A percentile compares a stretch with the other conserved stretches of the same genome.
Conservation (phyloP, 2,888 invertebrate genomes). For the Apodemia zela region DNA sequence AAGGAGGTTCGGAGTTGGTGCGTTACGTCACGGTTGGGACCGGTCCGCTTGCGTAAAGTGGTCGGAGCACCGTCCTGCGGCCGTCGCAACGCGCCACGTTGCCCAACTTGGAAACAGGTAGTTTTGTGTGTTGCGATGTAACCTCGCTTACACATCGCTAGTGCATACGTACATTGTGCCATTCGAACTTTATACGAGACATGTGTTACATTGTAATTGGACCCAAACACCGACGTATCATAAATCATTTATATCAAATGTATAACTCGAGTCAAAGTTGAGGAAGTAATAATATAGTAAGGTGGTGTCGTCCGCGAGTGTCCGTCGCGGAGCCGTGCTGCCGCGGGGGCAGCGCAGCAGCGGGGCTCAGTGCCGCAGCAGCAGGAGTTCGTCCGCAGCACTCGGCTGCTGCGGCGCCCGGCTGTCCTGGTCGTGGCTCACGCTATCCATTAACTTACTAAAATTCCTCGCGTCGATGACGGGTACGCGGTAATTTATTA, state of each 20-base stretch:
- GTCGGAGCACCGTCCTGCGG: conserved; percentile 13
- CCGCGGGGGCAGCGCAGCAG: background rate
- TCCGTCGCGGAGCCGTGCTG: background rate
- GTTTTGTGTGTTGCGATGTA: conserved; percentile 23
- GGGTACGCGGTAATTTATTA: conserved; percentile 55
- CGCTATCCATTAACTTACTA: conserved; percentile 62
- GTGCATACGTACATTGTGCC: conserved; percentile 6
- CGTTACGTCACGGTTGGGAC: conserved; percentile 18
- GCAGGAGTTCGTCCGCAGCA: background rate
- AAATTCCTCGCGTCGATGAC: conserved; percentile 57
- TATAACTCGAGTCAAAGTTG: background rate
- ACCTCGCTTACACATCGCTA: conserved; percentile 13
- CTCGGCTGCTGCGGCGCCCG: background rate
- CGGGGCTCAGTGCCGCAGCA: background rate
- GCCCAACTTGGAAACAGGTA: conserved; percentile 29
- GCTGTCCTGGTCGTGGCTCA: conserved; percentile 33
- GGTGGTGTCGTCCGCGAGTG: background rate
- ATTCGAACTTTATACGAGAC: background rate
- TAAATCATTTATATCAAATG: background rate
- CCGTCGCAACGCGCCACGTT: conserved; percentile 17
- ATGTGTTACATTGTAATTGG: conserved; percentile 1
- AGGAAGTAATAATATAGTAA: background rate
- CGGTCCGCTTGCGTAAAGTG: conserved; percentile 6
- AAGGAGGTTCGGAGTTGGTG: conserved; percentile 21
- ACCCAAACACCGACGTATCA: background rate